Percentiles rank a stretch among this genome's conserved stretches.
phyloP scores from a whole-genome alignment of 2,888 invertebrate species.

The Morpho deidamia region DNA sequence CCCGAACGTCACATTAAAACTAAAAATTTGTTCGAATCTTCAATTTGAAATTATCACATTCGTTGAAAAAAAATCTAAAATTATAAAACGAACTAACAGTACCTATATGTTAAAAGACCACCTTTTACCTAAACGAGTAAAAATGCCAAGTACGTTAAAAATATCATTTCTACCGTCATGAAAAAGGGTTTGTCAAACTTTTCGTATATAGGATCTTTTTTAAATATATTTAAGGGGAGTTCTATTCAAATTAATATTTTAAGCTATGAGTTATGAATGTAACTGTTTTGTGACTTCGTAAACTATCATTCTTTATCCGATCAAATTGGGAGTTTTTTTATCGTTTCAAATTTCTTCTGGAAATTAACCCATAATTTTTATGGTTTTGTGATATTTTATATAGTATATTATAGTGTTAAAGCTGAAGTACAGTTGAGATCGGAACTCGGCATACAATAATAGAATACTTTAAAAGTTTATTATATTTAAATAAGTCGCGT shows the following conservation, averaged over 20 bases:
- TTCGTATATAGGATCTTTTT: not conserved
- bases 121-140: conserved; percentile 27
- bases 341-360: too few relatives aligned
- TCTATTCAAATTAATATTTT: conserved; percentile 4
- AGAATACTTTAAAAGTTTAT: too few relatives aligned
- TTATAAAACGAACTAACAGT: conserved; percentile 17
- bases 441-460: too few relatives aligned
- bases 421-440: too few relatives aligned
- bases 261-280: not conserved
- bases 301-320: too few relatives aligned
- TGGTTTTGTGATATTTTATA: too few relatives aligned
- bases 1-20: conserved; percentile 17
- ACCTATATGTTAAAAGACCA: conserved; percentile 20
- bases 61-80: conserved; percentile 27
- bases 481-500: too few relatives aligned
- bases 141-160: conserved; percentile 23
- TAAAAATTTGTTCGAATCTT: conserved; percentile 30
- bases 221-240: not conserved
- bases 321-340: too few relatives aligned
- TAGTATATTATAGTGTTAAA: too few relatives aligned
- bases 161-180: conserved; percentile 18
- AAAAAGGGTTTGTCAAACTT: not conserved
- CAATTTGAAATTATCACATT: conserved; percentile 31
- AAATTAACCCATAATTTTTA: too few relatives aligned
- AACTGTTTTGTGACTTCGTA: conserved; percentile 1